Evolutionary conservation across 2,113 vertebrate genomes (phyloP), one percentile per base, ranked within the genome.

Genomic region (Fregetta grallaria): DNA sequence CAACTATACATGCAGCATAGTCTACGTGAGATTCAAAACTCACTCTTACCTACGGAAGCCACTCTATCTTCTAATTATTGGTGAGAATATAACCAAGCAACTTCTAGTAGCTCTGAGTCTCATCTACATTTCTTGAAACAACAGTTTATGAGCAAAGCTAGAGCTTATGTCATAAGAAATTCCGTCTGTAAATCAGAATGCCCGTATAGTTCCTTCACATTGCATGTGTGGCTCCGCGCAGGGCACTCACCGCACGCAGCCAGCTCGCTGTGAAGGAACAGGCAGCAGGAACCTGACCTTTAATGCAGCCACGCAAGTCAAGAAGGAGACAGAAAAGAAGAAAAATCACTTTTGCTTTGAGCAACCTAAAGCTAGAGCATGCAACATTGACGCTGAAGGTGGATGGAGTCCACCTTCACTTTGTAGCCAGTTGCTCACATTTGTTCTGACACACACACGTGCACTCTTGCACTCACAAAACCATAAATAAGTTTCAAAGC

Each of bases 231-330:
- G 56, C 67, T n/a, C 45, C 38, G 53, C 36, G 4, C 45, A 7
- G 53, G 40, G 26, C 6, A 7, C 38, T 23, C 23, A 1, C 30
- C 3, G 62, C 26, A n/a, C 23, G 4, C n/a, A 23, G 7, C n/a
- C 22, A 34, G 36, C 75, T 1, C 2, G 22, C 38, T 6, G 56
- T 1, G 30, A 23, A 14, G 1, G 19, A 62, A 18, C 32, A 7
- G 45, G 32, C 36, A 70, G 52, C 44, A 12, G 36, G 30, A 50
- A 36, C 38, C 55, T 5, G 26, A 15, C 30, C 44, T 30, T 30
- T 15, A 29, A n/a, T 1, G 22, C 27, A 9, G 22, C 5, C 65
- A 10, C 7, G 1, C 34, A 17, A 27, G 20, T 30, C 10, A 34
- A 26, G 56, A 3, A 29, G 15, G 44, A 36, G 32, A 53, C 2